Conservation (phyloP, 2,888 invertebrate species). For the Timema podura region DNA sequence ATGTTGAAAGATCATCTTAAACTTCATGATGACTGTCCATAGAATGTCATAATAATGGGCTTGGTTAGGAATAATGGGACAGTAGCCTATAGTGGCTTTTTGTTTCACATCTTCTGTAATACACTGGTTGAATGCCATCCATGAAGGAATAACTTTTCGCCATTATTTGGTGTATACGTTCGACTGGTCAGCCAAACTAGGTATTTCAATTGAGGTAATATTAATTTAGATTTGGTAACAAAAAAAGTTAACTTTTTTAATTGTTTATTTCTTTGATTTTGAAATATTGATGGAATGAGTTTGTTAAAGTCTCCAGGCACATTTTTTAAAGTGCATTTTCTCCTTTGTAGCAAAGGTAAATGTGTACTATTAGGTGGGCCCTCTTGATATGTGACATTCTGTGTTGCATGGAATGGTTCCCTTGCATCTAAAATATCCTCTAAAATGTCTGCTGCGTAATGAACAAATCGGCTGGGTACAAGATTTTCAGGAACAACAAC, state of each 20-base stretch:
- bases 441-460: slow-evolving; percentile 9
- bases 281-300: background rate
- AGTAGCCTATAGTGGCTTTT: background rate
- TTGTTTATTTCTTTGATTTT: background rate
- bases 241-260: background rate
- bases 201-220: background rate
- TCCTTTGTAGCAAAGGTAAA: background rate
- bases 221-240: background rate
- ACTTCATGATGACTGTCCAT: background rate
- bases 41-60: background rate
- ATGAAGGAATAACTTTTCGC: background rate
- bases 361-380: background rate
- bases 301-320: background rate
- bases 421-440: background rate
- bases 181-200: background rate
- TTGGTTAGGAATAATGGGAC: background rate
- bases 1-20: background rate
- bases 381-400: background rate
- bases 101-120: background rate
- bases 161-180: background rate
- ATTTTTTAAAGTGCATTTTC: background rate
- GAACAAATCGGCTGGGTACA: background rate
- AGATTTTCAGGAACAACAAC: background rate
- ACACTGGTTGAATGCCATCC: slow-evolving; percentile 3
- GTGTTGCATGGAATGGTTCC: background rate